A percentile compares a stretch with the other conserved stretches of the same genome.
Evolutionary conservation across 23 tunicate species (phyloP).

Genomic region (Oikopleura dioica): DNA sequence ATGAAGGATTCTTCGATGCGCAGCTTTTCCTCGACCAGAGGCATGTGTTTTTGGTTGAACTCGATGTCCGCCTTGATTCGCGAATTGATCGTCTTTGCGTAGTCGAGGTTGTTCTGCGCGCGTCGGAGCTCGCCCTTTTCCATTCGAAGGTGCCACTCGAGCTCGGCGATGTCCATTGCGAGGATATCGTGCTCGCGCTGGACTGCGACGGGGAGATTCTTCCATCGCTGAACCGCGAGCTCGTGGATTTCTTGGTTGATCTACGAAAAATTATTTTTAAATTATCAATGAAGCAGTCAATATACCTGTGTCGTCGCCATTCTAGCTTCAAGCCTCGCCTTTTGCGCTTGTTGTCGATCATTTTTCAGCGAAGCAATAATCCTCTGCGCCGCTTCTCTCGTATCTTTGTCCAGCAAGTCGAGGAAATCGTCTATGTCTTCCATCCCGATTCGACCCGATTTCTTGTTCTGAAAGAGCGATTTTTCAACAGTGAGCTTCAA

Average conservation of each 20-base stretch:
- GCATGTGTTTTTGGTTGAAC: not conserved
- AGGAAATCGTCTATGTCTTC: not conserved
- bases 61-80: not conserved
- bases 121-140: not conserved
- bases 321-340: not conserved
- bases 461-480: no score
- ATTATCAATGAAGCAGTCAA: no score
- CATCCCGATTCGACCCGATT: no score
- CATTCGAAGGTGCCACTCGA: not conserved
- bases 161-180: not conserved
- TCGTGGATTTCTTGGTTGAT: not conserved
- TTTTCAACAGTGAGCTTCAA: no score
- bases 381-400: not conserved
- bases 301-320: not conserved
- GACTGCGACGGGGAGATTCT: not conserved
- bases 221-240: not conserved
- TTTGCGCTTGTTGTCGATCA: not conserved
- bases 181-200: not conserved
- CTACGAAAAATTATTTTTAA: no score
- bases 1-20: not conserved
- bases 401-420: not conserved
- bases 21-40: not conserved
- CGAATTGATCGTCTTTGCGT: not conserved
- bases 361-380: not conserved
- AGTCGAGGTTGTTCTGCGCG: not conserved